A percentile compares a stretch with the other conserved stretches of the same genome.
Conservation (phyloP, 2,888 invertebrate species). For the Pinctada fucata region DNA sequence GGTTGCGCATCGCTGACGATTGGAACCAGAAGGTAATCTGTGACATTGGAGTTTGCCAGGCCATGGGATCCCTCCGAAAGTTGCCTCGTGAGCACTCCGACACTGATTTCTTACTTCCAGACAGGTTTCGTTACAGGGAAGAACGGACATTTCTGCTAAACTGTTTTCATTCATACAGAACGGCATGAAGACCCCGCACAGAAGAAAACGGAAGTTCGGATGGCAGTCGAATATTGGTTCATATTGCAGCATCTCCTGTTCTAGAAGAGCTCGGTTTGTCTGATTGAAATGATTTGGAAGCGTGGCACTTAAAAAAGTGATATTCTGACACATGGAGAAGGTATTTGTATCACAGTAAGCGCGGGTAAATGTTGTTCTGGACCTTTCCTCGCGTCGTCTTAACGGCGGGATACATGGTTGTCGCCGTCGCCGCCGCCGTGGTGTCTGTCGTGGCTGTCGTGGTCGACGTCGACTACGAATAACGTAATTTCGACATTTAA, state of each 20-base stretch:
- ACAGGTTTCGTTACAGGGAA: constrained; percentile 66
- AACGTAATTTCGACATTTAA: too few relatives aligned
- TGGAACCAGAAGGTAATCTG: constrained; percentile 50
- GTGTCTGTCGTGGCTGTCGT: not conserved
- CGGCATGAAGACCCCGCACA: constrained; percentile 65
- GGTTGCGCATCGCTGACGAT: constrained; percentile 48
- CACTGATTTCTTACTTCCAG: constrained; percentile 55
- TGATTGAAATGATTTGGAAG: constrained; percentile 69
- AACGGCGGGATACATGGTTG: constrained; percentile 8
- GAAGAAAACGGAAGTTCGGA: constrained; percentile 54
- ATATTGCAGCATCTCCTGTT: constrained; percentile 58
- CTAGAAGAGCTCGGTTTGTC: constrained; percentile 50
- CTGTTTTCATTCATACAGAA: constrained; percentile 48
- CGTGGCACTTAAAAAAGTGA: constrained; percentile 56
- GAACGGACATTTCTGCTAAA: constrained; percentile 43
- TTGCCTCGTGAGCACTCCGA: constrained; percentile 39
- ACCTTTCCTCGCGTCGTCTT: not conserved
- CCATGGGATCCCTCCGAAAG: constrained; percentile 64
- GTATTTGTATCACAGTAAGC: constrained; percentile 56
- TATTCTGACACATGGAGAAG: constrained; percentile 56
- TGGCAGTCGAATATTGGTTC: constrained; percentile 56
- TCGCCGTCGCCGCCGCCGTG: not conserved
- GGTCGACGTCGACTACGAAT: not conserved
- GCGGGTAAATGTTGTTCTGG: constrained; percentile 26
- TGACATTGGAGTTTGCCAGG: constrained; percentile 70